These are phyloP conservation scores for Peromyscus polionotus DNA, from an alignment of 2,113 vertebrate species.

Conservation along the genomic window DNA sequence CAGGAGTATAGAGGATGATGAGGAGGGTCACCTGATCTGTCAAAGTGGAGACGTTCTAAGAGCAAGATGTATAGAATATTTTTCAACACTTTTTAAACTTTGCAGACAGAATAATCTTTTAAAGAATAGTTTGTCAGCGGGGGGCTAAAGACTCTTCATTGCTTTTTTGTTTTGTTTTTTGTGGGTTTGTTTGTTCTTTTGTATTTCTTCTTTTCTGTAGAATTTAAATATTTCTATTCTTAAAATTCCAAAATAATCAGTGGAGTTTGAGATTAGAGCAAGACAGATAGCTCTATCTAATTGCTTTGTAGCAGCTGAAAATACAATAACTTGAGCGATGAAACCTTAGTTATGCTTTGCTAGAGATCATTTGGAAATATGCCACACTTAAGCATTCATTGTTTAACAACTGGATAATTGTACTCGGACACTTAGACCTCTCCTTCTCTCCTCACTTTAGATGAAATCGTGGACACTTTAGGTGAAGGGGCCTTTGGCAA, in stretches of 20 bases:
- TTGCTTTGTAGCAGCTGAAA: constrained; percentile 89
- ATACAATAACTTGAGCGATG: constrained; percentile 90
- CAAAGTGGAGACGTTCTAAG: constrained; percentile 97
- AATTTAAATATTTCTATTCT: constrained; percentile 89
- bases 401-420: constrained; percentile 73
- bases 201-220: constrained; percentile 90
- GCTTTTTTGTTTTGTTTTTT: constrained; percentile 90
- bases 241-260: constrained; percentile 87
- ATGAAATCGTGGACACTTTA: constrained; percentile 98
- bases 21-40: constrained; percentile 97
- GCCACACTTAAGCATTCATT: constrained; percentile 86
- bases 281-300: constrained; percentile 89
- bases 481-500: constrained; percentile 99
- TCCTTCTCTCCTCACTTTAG: constrained; percentile 90
- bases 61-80: constrained; percentile 98
- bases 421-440: constrained; percentile 71
- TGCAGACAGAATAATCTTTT: constrained; percentile 90
- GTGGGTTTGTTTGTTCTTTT: constrained; percentile 90
- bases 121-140: constrained; percentile 91
- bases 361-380: constrained; percentile 87
- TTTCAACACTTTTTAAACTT: constrained; percentile 92
- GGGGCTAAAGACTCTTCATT: constrained; percentile 91
- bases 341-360: constrained; percentile 88
- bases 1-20: constrained; percentile 97
- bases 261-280: constrained; percentile 89